Base-by-base conservation (phyloP, 1,140 invertebrate species). In the Brachionus koreanus region DNA sequence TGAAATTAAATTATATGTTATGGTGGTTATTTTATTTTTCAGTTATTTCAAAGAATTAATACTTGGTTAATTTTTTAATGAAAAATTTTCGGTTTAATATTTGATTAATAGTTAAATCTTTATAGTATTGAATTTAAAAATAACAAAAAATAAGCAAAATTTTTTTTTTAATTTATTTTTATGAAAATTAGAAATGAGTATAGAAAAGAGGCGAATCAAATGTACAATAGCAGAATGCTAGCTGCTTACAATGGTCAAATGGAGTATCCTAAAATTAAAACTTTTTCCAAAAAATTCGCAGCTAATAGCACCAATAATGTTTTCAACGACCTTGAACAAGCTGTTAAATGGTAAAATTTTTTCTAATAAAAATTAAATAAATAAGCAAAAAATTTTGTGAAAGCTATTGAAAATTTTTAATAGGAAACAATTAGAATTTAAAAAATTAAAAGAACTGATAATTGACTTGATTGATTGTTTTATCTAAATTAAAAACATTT, bases 301-400 rank as follows among this genome's bases (percentile, higher is more conserved):
- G 79, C 57, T 3, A 42, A 67, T 37, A 88, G 87, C 83, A 89
- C 88, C 10, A 89, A 89, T 83, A 88, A 86, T 85, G 87, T 89
- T n/a, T 88, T 85, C 83, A 84, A 85, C 52, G 88, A 89, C 83
- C 84, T 89, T 13, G 86, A 88, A 75, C 87, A 87, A 74, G 88
- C 88, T 42, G 86, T 87, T 83, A 86, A 84, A 84, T 84, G 88
- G 87, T 88, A 86, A 84, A 23, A 23, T 7, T 19, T 79, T 29
- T 23, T 13, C 4, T 52, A 19, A 2, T n/a, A 46, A 63, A 16
- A 12, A 0, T 69, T 82, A 19, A 29, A 5, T n/a, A 65, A 16
- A 52, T 65, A 29, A 12, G 4, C 2, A 13, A n/a, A 3, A 46
- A 46, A 46, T 46, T 46, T n/a, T 46, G 29, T 2, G 29, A 3